Conservation (phyloP, 2,113 vertebrate species). For the Herpetotheres cachinnans region DNA sequence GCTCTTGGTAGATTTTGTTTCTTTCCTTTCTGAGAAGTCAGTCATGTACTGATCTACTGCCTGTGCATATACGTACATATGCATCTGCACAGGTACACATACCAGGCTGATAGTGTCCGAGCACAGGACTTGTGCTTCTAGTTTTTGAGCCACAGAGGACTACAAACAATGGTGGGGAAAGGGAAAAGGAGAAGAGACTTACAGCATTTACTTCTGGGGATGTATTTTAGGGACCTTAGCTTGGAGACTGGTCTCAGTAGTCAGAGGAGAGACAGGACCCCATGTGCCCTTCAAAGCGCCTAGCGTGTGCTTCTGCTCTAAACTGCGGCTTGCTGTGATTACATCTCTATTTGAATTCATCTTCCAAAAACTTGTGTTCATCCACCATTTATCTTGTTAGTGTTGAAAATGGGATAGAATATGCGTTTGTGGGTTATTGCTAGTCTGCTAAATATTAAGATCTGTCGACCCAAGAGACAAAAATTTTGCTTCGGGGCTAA, state of each 20-base stretch:
- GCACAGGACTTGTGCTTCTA: not conserved
- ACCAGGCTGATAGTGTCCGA: not conserved
- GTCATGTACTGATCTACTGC: not conserved
- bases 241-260: not conserved
- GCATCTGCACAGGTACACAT: not conserved
- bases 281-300: fast-evolving
- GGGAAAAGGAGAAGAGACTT: not conserved
- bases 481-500: not conserved
- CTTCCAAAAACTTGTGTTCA: not conserved
- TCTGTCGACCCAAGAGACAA: not conserved
- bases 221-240: not conserved
- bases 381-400: not conserved
- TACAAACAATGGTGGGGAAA: not conserved
- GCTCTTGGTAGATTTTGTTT: not conserved
- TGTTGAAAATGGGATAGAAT: not conserved
- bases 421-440: not conserved
- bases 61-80: not conserved
- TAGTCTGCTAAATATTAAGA: not conserved
- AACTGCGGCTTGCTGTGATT: not conserved
- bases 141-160: not conserved
- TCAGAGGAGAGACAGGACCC: not conserved
- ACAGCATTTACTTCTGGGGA: not conserved
- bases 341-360: not conserved
- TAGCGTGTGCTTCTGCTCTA: not conserved
- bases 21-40: not conserved